Evolutionary conservation across 2,113 vertebrate species (phyloP).

Genomic region (Lethenteron reissneri): DNA sequence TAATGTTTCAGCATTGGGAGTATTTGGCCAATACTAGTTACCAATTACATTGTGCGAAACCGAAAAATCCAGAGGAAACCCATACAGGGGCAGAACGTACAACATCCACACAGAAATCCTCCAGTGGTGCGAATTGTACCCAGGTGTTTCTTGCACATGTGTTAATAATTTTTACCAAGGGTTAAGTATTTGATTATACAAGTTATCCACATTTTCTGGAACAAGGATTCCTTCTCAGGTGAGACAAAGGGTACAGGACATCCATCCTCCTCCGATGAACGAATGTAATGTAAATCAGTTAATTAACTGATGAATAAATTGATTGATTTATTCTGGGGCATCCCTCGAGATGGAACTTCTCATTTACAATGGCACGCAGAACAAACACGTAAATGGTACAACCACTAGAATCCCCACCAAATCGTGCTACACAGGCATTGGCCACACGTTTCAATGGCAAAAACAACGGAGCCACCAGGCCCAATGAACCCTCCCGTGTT

Average conservation of each 20-base stretch:
- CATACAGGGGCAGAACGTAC: not conserved
- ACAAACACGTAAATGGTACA: not conserved
- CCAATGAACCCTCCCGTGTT: not conserved
- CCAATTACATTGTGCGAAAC: not conserved
- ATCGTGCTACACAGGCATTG: not conserved
- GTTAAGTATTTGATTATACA: no score
- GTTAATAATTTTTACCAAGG: no score
- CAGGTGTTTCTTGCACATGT: no score
- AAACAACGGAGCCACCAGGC: not conserved
- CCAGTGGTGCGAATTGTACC: not conserved
- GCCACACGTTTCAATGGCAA: not conserved
- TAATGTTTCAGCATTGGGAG: not conserved
- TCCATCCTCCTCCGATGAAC: no score
- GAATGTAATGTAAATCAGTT: no score
- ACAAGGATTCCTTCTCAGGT: no score
- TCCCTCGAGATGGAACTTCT: not conserved
- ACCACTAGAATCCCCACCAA: not conserved
- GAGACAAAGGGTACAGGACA: no score
- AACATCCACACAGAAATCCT: not conserved
- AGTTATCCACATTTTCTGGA: no score
- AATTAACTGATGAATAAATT: no score
- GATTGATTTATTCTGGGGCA: no score
- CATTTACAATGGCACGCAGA: not conserved
- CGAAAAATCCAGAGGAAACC: not conserved
- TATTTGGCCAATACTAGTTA: not conserved